Base-by-base conservation (phyloP, 1,140 invertebrate genomes). In the Hyles vespertilio region DNA sequence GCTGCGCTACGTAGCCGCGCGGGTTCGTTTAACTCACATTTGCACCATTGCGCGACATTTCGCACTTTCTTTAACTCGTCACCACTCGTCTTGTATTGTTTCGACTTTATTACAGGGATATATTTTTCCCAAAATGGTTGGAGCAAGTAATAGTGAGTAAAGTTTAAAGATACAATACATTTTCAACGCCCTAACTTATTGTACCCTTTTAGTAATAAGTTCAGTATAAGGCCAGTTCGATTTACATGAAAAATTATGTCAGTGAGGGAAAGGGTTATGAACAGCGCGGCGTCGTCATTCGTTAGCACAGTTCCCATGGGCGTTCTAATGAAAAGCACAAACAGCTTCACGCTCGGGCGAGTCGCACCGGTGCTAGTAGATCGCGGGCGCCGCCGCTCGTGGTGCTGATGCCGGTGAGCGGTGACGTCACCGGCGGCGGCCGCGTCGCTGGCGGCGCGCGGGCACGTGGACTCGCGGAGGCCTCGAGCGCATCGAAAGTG, bases 401-500 rank as follows among this genome's bases (percentile, higher is more conserved):
- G 47, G 77, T 65, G 71, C 67, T 57, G 59, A 52, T 68, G 72
- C 65, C 67, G 59, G 67, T 55, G 72, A 75, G 59, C 51, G 69
- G 64, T 88, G 85, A 88, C 85, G 83, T 86, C 83, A 86, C 61
- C 70, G 65, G 49, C 70, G 70, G 61, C 72, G 70, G 61, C 72
- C 59, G 66, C 67, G 67, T 62, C 69, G 56, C 56, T 59, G 71
- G 63, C 67, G 69, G 74, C 71, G 73, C 70, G 58, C 63, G 65
- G 80, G 79, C 84, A 84, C 84, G 81, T 87, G 82, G 81, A 74
- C 77, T 72, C 70, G 68, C 67, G 62, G 75, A 72, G 74, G 77
- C 77, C 82, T 80, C 83, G 70, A 79, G 76, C 85, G 82, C 83
- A 88, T 83, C 79, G 85, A 86, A 86, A 88, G 85, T 86, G 83